Conservation (phyloP, 2,888 invertebrate species). For the Pseudolycoriella hygida region DNA sequence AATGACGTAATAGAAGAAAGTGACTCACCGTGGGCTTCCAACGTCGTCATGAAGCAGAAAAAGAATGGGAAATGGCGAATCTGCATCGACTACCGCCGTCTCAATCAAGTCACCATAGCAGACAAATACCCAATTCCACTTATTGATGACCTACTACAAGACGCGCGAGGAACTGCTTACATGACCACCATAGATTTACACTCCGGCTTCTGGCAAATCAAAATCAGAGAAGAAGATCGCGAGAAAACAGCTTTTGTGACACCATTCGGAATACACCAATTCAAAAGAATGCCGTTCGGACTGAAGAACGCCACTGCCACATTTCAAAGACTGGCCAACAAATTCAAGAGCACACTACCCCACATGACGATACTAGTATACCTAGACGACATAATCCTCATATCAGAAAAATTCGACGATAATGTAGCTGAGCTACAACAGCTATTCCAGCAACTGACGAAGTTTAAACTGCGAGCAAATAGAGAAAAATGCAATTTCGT, state of each 20-base stretch:
- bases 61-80: constrained; percentile 14
- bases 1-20: constrained; percentile 12
- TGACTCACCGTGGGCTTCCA: constrained; percentile 11
- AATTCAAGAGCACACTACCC: neutral
- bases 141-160: neutral
- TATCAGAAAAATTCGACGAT: neutral
- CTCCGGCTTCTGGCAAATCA: neutral
- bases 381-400: neutral
- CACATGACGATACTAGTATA: neutral
- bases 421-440: neutral
- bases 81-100: constrained; percentile 16
- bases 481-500: neutral
- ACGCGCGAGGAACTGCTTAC: neutral
- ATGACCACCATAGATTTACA: neutral
- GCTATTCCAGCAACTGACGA: neutral
- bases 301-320: neutral
- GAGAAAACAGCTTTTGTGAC: neutral
- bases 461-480: constrained; percentile 10
- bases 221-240: neutral
- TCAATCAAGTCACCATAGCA: constrained; percentile 16
- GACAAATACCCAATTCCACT: constrained; percentile 21
- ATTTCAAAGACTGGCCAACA: neutral
- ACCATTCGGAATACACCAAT: neutral
- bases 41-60: constrained; percentile 14
- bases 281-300: neutral